A percentile compares a stretch with the other conserved stretches of the same genome.
Conservation (phyloP, 2,888 invertebrate genomes). For the Polydesmus complanatus region DNA sequence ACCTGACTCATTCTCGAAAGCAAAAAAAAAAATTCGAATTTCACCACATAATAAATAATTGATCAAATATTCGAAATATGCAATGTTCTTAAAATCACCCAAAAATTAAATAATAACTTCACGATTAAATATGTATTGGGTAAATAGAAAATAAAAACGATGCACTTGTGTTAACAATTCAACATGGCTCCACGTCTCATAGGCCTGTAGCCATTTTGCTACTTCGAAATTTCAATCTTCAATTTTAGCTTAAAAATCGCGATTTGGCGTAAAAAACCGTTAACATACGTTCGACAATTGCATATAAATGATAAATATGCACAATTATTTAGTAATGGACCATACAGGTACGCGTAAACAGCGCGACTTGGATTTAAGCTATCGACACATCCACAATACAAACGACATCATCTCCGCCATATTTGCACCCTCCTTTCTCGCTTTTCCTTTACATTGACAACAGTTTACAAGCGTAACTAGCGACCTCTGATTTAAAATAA, state of each 20-base stretch:
- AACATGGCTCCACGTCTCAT: background rate
- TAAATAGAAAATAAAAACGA: background rate
- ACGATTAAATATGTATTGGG: no score
- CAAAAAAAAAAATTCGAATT: background rate
- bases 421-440: background rate
- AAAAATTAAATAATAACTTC: background rate
- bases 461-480: conserved; percentile 5
- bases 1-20: conserved; percentile 7
- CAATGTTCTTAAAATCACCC: no score
- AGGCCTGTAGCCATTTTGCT: conserved; percentile 6
- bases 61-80: no score
- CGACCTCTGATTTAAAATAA: conserved; percentile 2
- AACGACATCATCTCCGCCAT: conserved; percentile 3
- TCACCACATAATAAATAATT: background rate
- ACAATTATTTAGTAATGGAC: background rate
- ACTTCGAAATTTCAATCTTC: background rate
- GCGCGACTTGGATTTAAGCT: background rate
- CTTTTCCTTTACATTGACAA: background rate
- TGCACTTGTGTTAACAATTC: background rate
- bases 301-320: background rate
- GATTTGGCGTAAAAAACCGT: background rate
- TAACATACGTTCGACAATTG: background rate
- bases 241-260: background rate
- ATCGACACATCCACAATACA: conserved; percentile 5
- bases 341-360: background rate